Conservation (phyloP, 2,888 invertebrate species). For the Octodonta nipae region DNA sequence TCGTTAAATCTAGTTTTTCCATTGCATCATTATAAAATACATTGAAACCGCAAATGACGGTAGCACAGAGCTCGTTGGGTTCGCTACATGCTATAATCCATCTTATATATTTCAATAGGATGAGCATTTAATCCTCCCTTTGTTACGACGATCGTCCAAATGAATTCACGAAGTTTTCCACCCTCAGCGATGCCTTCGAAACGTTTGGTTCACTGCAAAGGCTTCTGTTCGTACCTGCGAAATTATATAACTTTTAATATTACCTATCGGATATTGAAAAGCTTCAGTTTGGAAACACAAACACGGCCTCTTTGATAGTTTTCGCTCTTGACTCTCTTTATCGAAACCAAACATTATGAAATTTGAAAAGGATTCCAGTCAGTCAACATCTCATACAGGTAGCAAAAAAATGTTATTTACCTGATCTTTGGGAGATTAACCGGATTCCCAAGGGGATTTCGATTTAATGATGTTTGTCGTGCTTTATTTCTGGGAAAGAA, state of each 20-base stretch:
- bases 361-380: conserved; percentile 12
- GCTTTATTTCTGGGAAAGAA: no score
- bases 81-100: conserved; percentile 30
- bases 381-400: no score
- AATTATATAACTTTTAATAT: conserved; percentile 23
- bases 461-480: no score
- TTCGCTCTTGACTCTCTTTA: conserved; percentile 20
- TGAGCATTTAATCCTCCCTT: conserved; percentile 35
- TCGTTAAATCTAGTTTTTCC: no score
- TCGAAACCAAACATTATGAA: conserved; percentile 19
- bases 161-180: conserved; percentile 8
- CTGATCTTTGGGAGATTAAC: conserved; percentile 1
- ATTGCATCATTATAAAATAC: conserved; percentile 22
- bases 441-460: no score
- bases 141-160: conserved; percentile 15
- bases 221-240: conserved; percentile 20
- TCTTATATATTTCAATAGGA: conserved; percentile 33
- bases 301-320: conserved; percentile 17
- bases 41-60: conserved; percentile 23
- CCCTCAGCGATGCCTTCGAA: conserved; percentile 3
- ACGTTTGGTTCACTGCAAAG: conserved; percentile 15
- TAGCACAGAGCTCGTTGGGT: conserved; percentile 13
- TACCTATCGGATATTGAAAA: conserved; percentile 24
- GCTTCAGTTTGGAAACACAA: conserved; percentile 21
- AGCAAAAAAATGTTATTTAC: no score